These are phyloP conservation scores for Cataglyphis albicans DNA, from an alignment of 2,888 invertebrate species.

Conservation along the genomic window DNA sequence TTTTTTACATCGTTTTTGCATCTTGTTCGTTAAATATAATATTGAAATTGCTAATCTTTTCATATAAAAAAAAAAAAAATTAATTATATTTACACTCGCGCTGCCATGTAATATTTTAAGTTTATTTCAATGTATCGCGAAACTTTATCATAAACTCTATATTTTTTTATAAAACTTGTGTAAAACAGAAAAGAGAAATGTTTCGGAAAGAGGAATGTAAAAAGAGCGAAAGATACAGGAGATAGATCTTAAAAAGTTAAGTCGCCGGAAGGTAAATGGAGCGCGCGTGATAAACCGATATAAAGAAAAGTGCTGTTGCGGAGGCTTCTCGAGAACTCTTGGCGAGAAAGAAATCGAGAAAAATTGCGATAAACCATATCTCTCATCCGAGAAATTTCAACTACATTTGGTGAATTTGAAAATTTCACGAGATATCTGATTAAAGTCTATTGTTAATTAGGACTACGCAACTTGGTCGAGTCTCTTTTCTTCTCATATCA, in stretches of 20 bases:
- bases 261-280: conserved; percentile 32
- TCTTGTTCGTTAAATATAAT: background rate
- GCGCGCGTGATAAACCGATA: conserved; percentile 42
- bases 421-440: background rate
- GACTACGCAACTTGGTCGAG: background rate
- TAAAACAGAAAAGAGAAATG: background rate
- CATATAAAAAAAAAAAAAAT: background rate
- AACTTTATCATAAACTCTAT: background rate
- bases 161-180: background rate
- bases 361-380: conserved; percentile 44
- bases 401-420: background rate
- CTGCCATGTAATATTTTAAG: background rate
- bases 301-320: conserved; percentile 36
- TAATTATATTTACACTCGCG: background rate
- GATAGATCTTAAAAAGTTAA: conserved; percentile 44
- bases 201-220: background rate
- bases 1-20: background rate
- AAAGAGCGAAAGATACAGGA: conserved; percentile 11
- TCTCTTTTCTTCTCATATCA: background rate
- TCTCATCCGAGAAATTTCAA: conserved; percentile 4
- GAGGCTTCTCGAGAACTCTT: background rate
- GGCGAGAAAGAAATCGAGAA: conserved; percentile 34
- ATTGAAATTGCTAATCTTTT: background rate
- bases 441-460: conserved; percentile 3
- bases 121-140: background rate